Evolutionary conservation across 2,797 vertebrate species (phyloP), one percentile per base, ranked within the genome.

Genomic region (Tauraco hartlaubi): DNA sequence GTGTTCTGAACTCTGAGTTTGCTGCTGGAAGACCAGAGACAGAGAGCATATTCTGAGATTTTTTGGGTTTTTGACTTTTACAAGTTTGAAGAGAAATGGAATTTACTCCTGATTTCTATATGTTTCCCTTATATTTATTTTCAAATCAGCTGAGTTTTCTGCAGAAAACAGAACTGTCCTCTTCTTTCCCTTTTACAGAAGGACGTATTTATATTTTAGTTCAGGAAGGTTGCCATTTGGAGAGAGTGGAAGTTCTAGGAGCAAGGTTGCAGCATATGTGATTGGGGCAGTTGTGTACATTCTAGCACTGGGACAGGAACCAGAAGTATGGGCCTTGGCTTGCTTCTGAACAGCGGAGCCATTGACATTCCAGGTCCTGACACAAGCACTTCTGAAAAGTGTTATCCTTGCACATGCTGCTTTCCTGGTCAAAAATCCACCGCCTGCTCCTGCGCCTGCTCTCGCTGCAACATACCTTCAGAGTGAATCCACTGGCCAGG

Each of bases 91-190:
- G 31, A 84, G 44, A 94, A 95, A 79, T 9, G 68, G 91, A 41
- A 7, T 95, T 94, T 93, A 92, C 59, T 66, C 85, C 86, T 59
- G 54, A 48, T 91, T 96, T 66, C 78, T 92, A 41, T 92, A 61
- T 94, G 78, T 81, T 93, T 86, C 33, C 29, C 22, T 14, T 51
- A 9, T 77, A 91, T 95, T 97, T 98, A 80, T 94, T 97, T 98
- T 96, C 88, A 87, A 92, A 88, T 94, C 67, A 97, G 39, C 68
- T 93, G 69, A 16, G 18, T 69, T 96, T 97, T 96, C 80, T 91
- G 88, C 39, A 90, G 88, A 94, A 97, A 96, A 89, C 54, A 96
- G 88, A 90, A 92, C 59, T 95, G 48, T 84, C 25, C 33, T 92
- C 95, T 95, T 94, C 64, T 93, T 89, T 35, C 46, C 39, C 76